Percentiles rank a stretch among this genome's conserved stretches.
phyloP scores from a whole-genome alignment of 1,140 invertebrate genomes.

The Sycophila sp. region DNA sequence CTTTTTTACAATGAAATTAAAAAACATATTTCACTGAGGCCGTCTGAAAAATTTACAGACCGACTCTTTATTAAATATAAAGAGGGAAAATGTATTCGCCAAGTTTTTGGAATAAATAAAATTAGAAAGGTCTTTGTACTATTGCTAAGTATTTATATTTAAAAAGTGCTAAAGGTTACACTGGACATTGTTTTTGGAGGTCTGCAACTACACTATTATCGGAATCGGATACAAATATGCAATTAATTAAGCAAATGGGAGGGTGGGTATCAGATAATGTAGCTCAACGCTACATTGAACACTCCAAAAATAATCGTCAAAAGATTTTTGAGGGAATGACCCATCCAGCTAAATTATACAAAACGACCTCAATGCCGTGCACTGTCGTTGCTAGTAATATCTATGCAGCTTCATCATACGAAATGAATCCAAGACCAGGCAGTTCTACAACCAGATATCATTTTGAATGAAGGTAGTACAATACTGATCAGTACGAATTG shows the following conservation, averaged over 20 bases:
- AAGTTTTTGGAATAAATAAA: constrained; percentile 48
- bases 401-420: too few relatives aligned
- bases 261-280: not conserved
- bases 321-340: not conserved
- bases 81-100: constrained; percentile 11
- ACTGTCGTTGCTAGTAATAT: too few relatives aligned
- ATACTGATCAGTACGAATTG: not conserved
- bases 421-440: too few relatives aligned
- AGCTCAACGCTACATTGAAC: not conserved
- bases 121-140: constrained; percentile 42
- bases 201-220: constrained; percentile 44
- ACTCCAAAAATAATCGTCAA: not conserved
- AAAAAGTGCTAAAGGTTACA: constrained; percentile 44
- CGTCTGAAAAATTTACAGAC: not conserved
- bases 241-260: not conserved
- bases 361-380: not conserved
- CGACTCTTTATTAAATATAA: constrained; percentile 12
- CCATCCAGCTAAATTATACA: not conserved
- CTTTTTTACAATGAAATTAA: constrained; percentile 5
- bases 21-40: too few relatives aligned
- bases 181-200: constrained; percentile 44
- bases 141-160: constrained; percentile 47
- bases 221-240: constrained; percentile 35
- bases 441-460: not conserved
- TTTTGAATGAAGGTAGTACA: not conserved